A percentile compares a stretch with the other conserved stretches of the same genome.
These are phyloP conservation scores for Eupelmus urozonus DNA, from an alignment of 2,888 invertebrate genomes.

Conservation along the genomic window DNA sequence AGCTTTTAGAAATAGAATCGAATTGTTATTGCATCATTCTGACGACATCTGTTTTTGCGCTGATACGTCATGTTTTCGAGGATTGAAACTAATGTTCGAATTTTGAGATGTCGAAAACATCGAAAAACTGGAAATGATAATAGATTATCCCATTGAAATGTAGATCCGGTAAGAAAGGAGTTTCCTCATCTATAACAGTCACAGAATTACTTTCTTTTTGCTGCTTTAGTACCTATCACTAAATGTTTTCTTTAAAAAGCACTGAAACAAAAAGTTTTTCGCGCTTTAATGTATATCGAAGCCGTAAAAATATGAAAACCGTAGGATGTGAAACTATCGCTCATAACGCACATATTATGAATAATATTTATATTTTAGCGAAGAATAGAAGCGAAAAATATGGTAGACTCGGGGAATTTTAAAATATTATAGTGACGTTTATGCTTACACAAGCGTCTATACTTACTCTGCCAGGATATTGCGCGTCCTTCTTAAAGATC, in stretches of 20 bases:
- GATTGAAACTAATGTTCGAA: background rate
- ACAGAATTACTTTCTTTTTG: background rate
- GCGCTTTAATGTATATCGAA: no score
- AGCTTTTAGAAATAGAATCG: no score
- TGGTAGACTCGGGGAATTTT: slow-evolving; percentile 1
- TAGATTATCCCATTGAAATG: slow-evolving; percentile 2
- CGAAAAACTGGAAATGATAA: background rate
- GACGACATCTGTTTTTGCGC: background rate
- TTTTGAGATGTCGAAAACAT: background rate
- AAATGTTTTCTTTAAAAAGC: no score
- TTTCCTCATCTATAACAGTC: slow-evolving; percentile 5
- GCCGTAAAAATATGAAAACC: no score
- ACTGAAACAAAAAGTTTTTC: no score
- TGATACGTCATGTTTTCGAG: background rate
- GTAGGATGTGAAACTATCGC: no score
- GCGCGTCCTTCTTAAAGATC: slow-evolving; percentile 3
- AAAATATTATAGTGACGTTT: slow-evolving; percentile 42
- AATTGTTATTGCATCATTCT: background rate
- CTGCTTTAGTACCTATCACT: no score
- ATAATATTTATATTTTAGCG: no score
- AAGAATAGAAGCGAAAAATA: slow-evolving; percentile 25
- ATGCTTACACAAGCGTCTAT: slow-evolving; percentile 13
- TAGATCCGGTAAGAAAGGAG: background rate
- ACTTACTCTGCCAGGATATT: slow-evolving; percentile 32
- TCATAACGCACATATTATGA: no score